Evolutionary conservation across 2,888 invertebrate genomes (phyloP), one percentile per base, ranked within the genome.

Genomic region (Anorthoa munda): DNA sequence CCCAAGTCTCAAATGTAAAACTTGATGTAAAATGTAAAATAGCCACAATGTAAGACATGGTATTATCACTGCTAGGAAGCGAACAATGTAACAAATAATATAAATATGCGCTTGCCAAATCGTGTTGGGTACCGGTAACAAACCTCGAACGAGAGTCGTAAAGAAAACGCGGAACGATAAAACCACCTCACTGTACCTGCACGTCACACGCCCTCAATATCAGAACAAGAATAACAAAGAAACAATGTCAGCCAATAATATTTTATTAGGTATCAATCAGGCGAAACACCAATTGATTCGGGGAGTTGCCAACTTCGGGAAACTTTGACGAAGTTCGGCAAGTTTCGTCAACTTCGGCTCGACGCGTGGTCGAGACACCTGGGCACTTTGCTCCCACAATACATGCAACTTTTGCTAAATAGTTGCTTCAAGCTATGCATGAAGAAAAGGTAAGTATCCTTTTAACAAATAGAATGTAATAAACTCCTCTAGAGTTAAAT

Each of bases 231-330:
- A 75, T 59, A 75, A 71, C 64, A 77, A 78, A 75, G 72, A 73
- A 84, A 86, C 78, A 79, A 77, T 80, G 72, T 75, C 61, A 66
- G 60, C 51, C 75, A 86, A 85, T 85, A 74, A 78, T 86, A 75
- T 79, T 85, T 80, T 72, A 83, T 86, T 82, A 76, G 72, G 46
- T 77, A 79, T 75, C 82, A 85, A 85, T 86, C 86, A 84, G 70
- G 53, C 69, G 77, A 83, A 76, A 81, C 73, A 67, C 65, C 64
- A 53, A 77, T 70, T 84, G 85, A 84, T 84, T 84, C 75, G 67
- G 59, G 61, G 75, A 84, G 82, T 79, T 86, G 56, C 70, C 58
- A 79, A 80, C 46, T 66, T 82, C 66, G 66, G n/a, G 18, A 46
- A 74, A 81, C 56, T 81, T 70, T 63, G 73, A 51, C 31, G 13